Conservation (phyloP, 2,113 vertebrate species). For the Tachysurus vachellii region DNA sequence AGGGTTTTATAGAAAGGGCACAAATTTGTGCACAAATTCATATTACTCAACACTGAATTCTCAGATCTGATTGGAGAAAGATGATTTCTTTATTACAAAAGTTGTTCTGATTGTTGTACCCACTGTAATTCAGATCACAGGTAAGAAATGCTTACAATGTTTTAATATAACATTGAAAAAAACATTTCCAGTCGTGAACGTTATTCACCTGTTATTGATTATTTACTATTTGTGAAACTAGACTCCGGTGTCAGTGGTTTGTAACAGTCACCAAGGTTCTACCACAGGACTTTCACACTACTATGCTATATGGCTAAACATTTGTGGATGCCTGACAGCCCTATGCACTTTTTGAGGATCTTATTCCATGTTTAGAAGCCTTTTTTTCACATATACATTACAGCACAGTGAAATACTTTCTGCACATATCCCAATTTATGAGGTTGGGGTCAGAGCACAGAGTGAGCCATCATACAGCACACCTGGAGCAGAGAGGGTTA, state of each 20-base stretch:
- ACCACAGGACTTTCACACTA: not conserved
- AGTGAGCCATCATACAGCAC: too few relatives aligned
- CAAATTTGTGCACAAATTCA: not conserved
- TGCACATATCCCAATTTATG: too few relatives aligned
- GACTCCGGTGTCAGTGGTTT: not conserved
- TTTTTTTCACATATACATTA: too few relatives aligned
- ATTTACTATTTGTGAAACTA: not conserved
- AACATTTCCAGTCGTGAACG: not conserved
- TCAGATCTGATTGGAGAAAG: not conserved
- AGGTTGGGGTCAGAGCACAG: too few relatives aligned
- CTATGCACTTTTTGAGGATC: not conserved
- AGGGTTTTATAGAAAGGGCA: not conserved
- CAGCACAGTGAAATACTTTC: too few relatives aligned
- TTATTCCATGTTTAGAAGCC: not conserved
- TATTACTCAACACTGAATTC: not conserved
- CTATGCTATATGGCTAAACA: too few relatives aligned
- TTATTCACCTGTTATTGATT: not conserved
- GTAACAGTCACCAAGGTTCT: not conserved
- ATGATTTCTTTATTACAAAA: not conserved
- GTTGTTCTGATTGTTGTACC: not conserved
- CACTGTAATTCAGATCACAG: not conserved
- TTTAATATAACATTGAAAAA: not conserved
- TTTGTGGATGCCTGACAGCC: not conserved
- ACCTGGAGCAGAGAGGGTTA: too few relatives aligned
- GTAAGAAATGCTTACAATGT: not conserved